Conservation (phyloP, 2,888 invertebrate species). For the Pantelozetes paolii region DNA sequence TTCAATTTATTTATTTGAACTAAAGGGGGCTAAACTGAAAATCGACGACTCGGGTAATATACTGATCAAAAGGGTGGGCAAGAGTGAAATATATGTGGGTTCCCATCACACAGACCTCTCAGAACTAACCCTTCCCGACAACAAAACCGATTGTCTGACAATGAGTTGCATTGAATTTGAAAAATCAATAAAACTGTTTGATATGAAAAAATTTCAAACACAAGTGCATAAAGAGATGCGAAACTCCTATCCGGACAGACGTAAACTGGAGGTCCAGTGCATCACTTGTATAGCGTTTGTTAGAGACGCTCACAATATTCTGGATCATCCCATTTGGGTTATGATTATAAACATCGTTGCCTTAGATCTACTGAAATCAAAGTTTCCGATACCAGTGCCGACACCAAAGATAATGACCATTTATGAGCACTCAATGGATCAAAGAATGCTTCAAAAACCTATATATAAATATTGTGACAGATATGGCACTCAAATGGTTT, state of each 20-base stretch:
- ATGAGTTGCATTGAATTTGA: constrained; percentile 74
- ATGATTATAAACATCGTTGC: constrained; percentile 95
- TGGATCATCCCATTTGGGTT: constrained; percentile 96
- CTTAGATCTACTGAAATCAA: constrained; percentile 92
- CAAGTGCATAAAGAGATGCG: constrained; percentile 81
- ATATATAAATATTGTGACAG: not conserved
- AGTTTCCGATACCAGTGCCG: constrained; percentile 56
- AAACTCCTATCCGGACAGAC: constrained; percentile 76
- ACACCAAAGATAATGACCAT: constrained; percentile 7
- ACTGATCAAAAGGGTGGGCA: constrained; percentile 84
- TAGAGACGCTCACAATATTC: constrained; percentile 76
- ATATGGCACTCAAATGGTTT: not conserved
- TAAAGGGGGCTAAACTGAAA: constrained; percentile 90
- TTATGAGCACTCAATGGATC: not conserved
- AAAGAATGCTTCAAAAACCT: not conserved
- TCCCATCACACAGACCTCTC: too few species aligned
- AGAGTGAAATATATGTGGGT: constrained; percentile 86
- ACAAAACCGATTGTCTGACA: too few species aligned
- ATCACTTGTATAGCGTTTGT: constrained; percentile 89
- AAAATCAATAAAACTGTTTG: constrained; percentile 90
- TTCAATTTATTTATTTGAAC: too few species aligned
- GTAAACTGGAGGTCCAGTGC: constrained; percentile 83
- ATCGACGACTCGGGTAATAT: constrained; percentile 95
- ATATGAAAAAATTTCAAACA: constrained; percentile 92
- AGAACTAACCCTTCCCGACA: too few species aligned